Evolutionary conservation across 2,888 invertebrate species (phyloP), one percentile per base, ranked within the genome.

Genomic region (Diloba caeruleocephala): DNA sequence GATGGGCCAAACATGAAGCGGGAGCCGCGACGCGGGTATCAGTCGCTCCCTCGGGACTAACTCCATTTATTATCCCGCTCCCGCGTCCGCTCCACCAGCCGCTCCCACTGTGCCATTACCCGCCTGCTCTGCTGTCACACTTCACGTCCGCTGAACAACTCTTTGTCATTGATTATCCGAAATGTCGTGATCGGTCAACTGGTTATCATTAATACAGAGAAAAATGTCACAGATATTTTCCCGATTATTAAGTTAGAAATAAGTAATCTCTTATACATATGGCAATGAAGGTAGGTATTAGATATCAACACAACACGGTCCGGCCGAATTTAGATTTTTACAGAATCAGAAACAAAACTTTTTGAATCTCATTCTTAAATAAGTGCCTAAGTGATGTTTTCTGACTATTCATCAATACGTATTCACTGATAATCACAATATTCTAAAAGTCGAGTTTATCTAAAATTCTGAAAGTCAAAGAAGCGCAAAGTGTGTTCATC

Each of bases 131-230:
- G 49, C 48, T 51, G 54, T 63, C 56, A 53, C 53, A 53, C 33
- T 70, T 48, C 17, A 65, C 41, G 70, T 66, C 49, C 10, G 31
- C 28, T 41, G 54, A 60, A 58, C 43, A 75, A 82, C 84, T 85
- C 82, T 84, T 85, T 84, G 84, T 84, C 81, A 84, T 46, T 39
- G 79, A 76, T 74, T 84, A 85, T 84, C 83, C 74, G 69, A 73
- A 80, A 79, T 74, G 76, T 76, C 73, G 71, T 76, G 79, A 79
- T 84, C 81, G 79, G 63, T 84, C 52, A 53, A 48, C 50, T 56
- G 50, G 39, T 44, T 36, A 49, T 56, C 79, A 77, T 43, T 65
- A 21, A 50, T 32, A 26, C 50, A 12, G 13, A 12, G 28, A 32
- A 28, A 3, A 61, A 43, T 26, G 51, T 39, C 36, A 39, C 6